Base-by-base conservation (phyloP, 2,113 vertebrate species). In the Sclerurus mexicanus region DNA sequence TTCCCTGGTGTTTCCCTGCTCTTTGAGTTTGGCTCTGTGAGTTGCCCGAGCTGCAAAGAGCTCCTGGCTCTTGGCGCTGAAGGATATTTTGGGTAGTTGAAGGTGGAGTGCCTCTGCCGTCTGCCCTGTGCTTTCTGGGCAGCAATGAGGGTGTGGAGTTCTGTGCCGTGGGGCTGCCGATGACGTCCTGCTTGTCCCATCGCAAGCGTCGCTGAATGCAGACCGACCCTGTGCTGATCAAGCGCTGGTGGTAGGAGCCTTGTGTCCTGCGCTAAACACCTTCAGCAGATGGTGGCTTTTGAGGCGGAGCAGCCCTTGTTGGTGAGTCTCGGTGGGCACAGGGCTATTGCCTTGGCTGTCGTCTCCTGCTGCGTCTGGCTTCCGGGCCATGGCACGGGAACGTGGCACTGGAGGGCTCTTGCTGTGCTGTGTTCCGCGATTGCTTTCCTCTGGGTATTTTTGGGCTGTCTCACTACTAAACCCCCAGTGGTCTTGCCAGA, bases 351-450 rank as follows among this genome's bases (percentile, higher is more conserved):
- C 19, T 63, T 37, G 47, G 9, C 56, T 59, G n/a, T 37, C 28
- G 15, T 9, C 21, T 73, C 40, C 49, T 49, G 47, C 53, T 39
- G 27, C 1, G 0, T 46, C 24, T 42, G 28, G 9, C 24, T 28
- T 37, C 35, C 67, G 55, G 33, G 56, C 27, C 16, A 0, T 2
- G 11, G 40, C 39, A 28, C 31, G 13, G 39, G 53, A 69, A 10
- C 0, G 1, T 28, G 71, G 25, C 28, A 49, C 2, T 9, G 42
- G 35, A 85, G 47, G 50, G 31, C 28, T 75, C 30, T 55, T 5
- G 3, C 10, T 47, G 0, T 8, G 33, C 49, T 44, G 22, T 0
- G 0, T 47, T 81, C 31, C 33, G 25, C 0, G 0, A 14, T 56
- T 42, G n/a, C 68, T 90, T 84, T 88, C 59, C 17, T 71, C 31